Conservation (phyloP, 2,888 invertebrate species). For the Andrena camellia region DNA sequence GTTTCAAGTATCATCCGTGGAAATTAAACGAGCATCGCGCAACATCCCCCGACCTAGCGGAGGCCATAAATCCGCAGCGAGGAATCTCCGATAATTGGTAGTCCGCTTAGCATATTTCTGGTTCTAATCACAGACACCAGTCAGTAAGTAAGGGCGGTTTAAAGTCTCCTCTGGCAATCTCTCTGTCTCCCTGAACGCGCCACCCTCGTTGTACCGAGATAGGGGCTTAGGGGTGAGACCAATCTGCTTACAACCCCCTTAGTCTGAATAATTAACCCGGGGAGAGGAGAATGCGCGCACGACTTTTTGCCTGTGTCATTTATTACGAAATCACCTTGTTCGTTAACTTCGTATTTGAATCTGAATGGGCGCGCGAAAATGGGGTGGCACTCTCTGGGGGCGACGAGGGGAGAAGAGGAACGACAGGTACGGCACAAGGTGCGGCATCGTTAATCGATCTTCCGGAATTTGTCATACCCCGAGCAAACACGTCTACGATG, state of each 20-base stretch:
- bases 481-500: constrained; percentile 46
- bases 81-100: constrained; percentile 78
- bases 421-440: constrained; percentile 72
- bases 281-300: constrained; percentile 70
- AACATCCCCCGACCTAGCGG: constrained; percentile 10
- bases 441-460: constrained; percentile 69
- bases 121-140: constrained; percentile 81
- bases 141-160: constrained; percentile 79
- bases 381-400: constrained; percentile 21
- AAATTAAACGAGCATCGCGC: neutral
- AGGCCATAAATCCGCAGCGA: constrained; percentile 60
- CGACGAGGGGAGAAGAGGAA: constrained; percentile 3
- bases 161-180: constrained; percentile 78
- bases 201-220: constrained; percentile 78
- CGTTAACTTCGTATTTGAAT: constrained; percentile 82
- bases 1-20: too few species aligned
- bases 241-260: constrained; percentile 85
- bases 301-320: constrained; percentile 81
- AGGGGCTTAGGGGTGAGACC: constrained; percentile 82
- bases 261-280: constrained; percentile 84
- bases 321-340: constrained; percentile 82
- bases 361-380: constrained; percentile 68
- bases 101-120: constrained; percentile 81
- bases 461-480: constrained; percentile 70
- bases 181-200: constrained; percentile 57